Conservation (phyloP, 2,888 invertebrate genomes). For the Eupithecia insigniata region DNA sequence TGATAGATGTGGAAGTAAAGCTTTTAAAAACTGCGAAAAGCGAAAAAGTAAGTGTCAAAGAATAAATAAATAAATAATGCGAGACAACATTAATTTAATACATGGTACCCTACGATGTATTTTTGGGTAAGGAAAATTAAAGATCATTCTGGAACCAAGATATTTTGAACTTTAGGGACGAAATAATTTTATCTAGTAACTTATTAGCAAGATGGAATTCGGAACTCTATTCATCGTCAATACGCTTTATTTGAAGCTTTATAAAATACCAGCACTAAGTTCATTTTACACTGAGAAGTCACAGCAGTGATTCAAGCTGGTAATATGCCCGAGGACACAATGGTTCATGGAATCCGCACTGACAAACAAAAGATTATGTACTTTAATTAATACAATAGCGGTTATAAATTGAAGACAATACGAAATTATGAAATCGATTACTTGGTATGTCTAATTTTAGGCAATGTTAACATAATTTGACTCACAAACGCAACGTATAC, state of each 20-base stretch:
- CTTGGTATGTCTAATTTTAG: not conserved
- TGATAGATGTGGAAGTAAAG: no score
- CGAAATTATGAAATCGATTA: slow-evolving; percentile 36
- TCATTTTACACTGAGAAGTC: not conserved
- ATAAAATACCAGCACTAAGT: not conserved
- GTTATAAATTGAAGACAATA: slow-evolving; percentile 40
- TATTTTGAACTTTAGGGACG: not conserved
- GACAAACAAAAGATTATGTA: slow-evolving; percentile 41
- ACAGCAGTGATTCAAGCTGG: slow-evolving; percentile 16
- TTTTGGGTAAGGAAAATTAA: not conserved
- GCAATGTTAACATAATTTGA: not conserved
- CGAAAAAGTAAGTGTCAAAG: no score
- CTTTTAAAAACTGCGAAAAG: not conserved
- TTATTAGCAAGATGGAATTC: not conserved
- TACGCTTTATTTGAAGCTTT: not conserved
- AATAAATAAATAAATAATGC: no score
- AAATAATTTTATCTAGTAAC: not conserved
- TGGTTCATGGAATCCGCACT: slow-evolving; percentile 38
- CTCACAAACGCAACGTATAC: not conserved
- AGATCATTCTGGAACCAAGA: not conserved
- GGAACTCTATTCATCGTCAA: not conserved
- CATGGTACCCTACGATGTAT: not conserved
- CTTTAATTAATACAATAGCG: slow-evolving; percentile 43
- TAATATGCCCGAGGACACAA: slow-evolving; percentile 50
- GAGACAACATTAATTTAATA: no score